A percentile compares a stretch with the other conserved stretches of the same genome.
phyloP scores from a whole-genome alignment of 2,113 vertebrate species.

The Gallinago paraguaiae region DNA sequence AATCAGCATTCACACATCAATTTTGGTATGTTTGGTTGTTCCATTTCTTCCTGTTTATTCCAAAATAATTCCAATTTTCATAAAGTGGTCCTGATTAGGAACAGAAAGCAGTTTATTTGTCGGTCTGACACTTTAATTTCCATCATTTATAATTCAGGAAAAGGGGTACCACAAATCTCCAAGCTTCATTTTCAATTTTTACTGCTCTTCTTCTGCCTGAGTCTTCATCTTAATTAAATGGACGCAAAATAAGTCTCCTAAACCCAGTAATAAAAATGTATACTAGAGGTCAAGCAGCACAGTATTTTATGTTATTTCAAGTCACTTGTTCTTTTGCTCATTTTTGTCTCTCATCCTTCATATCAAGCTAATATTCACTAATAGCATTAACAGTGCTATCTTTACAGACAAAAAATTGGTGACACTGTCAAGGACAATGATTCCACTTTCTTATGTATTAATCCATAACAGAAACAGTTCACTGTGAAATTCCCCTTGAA shows the following conservation, averaged over 20 bases:
- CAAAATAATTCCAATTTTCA: constrained; percentile 14
- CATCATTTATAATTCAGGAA: constrained; percentile 25
- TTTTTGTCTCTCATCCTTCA: not conserved
- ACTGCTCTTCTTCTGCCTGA: constrained; percentile 10
- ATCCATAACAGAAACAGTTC: not conserved
- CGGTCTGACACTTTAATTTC: not conserved
- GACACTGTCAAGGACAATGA: not conserved
- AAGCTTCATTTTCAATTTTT: constrained; percentile 35
- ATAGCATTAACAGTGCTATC: not conserved
- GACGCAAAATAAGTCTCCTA: not conserved
- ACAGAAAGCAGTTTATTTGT: not conserved
- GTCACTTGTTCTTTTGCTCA: not conserved
- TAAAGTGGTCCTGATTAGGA: not conserved
- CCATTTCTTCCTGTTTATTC: constrained; percentile 5
- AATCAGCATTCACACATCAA: not conserved
- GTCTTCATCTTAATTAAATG: constrained; percentile 32
- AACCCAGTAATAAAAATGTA: not conserved
- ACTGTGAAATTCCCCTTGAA: not conserved
- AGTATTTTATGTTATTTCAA: not conserved
- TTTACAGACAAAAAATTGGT: not conserved
- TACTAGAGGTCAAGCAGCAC: not conserved
- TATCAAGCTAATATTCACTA: not conserved
- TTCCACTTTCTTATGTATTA: not conserved
- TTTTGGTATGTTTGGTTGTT: not conserved
- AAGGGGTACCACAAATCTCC: not conserved